These are phyloP conservation scores for Scolopax mira DNA, from an alignment of 2,113 vertebrate species.

Conservation along the genomic window DNA sequence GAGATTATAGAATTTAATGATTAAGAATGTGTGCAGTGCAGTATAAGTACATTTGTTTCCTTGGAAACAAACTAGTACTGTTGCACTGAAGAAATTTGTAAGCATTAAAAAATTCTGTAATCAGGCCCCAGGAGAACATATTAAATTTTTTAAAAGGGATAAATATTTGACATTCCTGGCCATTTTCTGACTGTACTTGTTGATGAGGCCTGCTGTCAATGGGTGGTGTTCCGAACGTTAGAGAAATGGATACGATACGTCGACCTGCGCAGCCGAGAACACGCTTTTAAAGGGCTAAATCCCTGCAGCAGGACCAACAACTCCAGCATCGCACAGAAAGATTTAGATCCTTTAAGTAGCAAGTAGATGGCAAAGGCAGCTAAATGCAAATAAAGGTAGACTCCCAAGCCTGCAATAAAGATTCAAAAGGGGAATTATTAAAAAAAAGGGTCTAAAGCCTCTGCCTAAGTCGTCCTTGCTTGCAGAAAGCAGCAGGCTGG, in stretches of 20 bases:
- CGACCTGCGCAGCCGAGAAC: neutral
- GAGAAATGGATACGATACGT: neutral
- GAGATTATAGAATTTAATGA: constrained; percentile 73
- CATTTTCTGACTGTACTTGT: constrained; percentile 64
- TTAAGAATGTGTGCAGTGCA: constrained; percentile 67
- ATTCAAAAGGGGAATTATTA: neutral
- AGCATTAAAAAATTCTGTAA: constrained; percentile 80
- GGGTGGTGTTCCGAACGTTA: neutral
- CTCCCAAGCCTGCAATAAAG: neutral
- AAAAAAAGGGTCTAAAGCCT: neutral
- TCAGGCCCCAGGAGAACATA: constrained; percentile 73
- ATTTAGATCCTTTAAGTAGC: neutral
- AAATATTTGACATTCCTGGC: constrained; percentile 74
- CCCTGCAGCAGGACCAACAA: constrained; percentile 1
- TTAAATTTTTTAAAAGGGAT: constrained; percentile 75
- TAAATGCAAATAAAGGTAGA: neutral
- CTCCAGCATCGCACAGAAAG: neutral
- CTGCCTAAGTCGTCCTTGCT: neutral
- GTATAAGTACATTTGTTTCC: constrained; percentile 75
- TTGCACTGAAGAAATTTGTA: constrained; percentile 74
- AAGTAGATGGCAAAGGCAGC: neutral
- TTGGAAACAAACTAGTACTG: constrained; percentile 76
- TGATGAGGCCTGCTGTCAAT: constrained; percentile 58
- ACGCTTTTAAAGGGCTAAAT: neutral
- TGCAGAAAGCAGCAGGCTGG: neutral